Conservation (phyloP, 2,113 vertebrate genomes). For the Emydocephalus ijimae region DNA sequence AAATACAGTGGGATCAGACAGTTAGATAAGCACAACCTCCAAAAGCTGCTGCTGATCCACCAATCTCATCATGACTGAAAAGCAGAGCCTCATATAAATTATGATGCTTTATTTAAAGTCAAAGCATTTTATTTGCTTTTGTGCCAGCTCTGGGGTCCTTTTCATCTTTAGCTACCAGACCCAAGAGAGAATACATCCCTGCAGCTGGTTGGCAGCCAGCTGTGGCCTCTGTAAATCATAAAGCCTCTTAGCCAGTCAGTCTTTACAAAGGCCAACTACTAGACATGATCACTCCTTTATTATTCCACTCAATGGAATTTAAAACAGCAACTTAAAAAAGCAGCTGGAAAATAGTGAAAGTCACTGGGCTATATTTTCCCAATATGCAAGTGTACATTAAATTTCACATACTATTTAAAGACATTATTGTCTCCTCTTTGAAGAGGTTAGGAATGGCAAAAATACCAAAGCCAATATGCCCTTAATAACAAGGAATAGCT, state of each 20-base stretch:
- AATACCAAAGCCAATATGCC: constrained; percentile 20
- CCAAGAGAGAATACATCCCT: constrained; percentile 73
- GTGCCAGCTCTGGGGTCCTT: constrained; percentile 74
- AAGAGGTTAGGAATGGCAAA: constrained; percentile 9
- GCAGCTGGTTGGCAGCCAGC: constrained; percentile 74
- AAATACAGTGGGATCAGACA: constrained; percentile 54
- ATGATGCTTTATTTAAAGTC: constrained; percentile 76
- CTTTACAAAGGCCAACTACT: constrained; percentile 69
- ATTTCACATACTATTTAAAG: constrained; percentile 43
- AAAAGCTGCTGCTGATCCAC: constrained; percentile 64
- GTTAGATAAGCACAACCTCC: constrained; percentile 61
- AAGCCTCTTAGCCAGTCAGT: constrained; percentile 70
- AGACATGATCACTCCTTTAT: constrained; percentile 67
- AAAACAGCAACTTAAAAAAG: constrained; percentile 65
- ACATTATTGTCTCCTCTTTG: constrained; percentile 31
- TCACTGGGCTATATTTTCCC: constrained; percentile 36
- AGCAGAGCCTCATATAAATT: constrained; percentile 69
- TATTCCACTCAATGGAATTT: constrained; percentile 69
- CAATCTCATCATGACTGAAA: constrained; percentile 58
- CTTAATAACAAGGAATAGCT: neutral
- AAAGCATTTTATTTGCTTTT: constrained; percentile 75
- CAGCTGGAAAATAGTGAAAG: constrained; percentile 50
- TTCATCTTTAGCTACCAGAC: constrained; percentile 73
- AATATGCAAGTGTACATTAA: constrained; percentile 24
- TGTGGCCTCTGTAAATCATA: constrained; percentile 75